A percentile compares a stretch with the other conserved stretches of the same genome.
phyloP scores from a whole-genome alignment of 2,113 vertebrate species.

The Pygoscelis adeliae region DNA sequence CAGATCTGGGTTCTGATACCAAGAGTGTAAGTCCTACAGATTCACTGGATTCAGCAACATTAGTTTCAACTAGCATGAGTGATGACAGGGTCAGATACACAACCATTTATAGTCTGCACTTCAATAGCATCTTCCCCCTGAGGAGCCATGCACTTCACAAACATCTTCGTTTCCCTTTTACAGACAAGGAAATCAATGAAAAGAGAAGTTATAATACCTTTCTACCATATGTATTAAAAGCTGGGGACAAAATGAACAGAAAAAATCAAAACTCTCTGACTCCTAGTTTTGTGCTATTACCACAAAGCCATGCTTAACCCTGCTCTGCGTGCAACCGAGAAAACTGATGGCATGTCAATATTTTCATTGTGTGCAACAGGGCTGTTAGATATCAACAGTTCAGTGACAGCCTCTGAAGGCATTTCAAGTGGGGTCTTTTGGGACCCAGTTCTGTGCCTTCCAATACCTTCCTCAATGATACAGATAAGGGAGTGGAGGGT shows the following conservation, averaged over 20 bases:
- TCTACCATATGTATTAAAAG: neutral
- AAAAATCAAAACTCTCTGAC: neutral
- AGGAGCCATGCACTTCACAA: neutral
- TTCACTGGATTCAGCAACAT: neutral
- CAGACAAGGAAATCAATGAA: neutral
- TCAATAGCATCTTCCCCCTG: neutral
- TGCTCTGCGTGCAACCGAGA: rapidly evolving
- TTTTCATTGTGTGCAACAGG: neutral
- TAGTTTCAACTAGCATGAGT: neutral
- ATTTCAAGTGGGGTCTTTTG: neutral
- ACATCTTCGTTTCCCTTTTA: neutral
- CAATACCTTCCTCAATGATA: neutral
- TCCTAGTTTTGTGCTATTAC: neutral
- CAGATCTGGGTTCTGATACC: neutral
- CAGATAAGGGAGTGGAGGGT: neutral
- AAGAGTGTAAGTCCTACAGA: neutral
- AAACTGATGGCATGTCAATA: neutral
- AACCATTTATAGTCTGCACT: neutral
- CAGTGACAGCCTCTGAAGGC: neutral
- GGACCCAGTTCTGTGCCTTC: neutral
- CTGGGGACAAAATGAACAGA: neutral
- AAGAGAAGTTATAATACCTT: neutral
- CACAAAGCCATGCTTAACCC: neutral
- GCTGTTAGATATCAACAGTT: rapidly evolving
- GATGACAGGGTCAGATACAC: neutral